These are phyloP conservation scores for Latrodectus hesperus DNA, from an alignment of 2,888 invertebrate genomes.

Conservation along the genomic window DNA sequence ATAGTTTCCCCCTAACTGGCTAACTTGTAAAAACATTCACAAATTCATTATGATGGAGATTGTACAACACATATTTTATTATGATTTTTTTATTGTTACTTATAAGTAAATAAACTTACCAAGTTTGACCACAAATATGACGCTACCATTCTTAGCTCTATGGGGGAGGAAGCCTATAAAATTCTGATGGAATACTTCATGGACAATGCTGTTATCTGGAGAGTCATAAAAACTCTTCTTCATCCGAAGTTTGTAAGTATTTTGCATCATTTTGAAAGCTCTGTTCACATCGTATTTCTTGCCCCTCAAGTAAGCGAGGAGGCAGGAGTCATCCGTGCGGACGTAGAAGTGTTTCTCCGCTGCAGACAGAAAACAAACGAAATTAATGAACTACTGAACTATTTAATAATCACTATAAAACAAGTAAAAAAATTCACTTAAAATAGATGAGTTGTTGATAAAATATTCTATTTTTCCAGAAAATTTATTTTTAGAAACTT, in stretches of 20 bases:
- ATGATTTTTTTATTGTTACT: no score
- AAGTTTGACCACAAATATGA: constrained; percentile 43
- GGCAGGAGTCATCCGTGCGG: constrained; percentile 46
- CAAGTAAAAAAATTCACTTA: background rate
- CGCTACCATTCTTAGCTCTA: constrained; percentile 59
- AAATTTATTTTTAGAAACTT: no score
- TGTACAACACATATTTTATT: no score
- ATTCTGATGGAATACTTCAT: constrained; percentile 48
- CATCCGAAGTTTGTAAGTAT: constrained; percentile 50
- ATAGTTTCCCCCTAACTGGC: no score
- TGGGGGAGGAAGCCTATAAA: constrained; percentile 53
- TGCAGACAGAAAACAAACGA: background rate
- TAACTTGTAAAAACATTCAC: no score
- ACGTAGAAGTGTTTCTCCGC: constrained; percentile 51
- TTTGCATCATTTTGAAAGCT: constrained; percentile 61
- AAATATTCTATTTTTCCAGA: no score
- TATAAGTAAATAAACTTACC: constrained; percentile 19
- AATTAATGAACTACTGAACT: background rate
- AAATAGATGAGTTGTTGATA: background rate
- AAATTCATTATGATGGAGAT: no score
- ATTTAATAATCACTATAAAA: background rate
- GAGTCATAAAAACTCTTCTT: constrained; percentile 50
- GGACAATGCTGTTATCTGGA: constrained; percentile 45
- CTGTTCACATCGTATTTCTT: constrained; percentile 66
- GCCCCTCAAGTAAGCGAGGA: constrained; percentile 55